Conservation (phyloP, 2,113 vertebrate species). For the Gasterosteus aculeatus region DNA sequence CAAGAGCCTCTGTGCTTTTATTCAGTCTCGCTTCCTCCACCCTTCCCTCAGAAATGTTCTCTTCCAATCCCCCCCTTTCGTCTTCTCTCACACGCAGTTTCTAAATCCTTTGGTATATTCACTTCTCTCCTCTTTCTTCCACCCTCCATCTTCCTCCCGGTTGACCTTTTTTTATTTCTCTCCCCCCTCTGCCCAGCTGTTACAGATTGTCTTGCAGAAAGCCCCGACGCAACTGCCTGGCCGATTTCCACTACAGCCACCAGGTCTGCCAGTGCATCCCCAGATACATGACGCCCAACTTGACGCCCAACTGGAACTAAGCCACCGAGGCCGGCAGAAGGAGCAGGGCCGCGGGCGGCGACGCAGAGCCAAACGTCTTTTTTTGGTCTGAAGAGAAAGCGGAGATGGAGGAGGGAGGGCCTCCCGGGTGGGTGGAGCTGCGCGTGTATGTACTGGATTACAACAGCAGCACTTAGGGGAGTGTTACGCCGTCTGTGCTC, state of each 20-base stretch:
- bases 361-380: neutral
- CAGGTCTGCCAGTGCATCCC: slow-evolving; percentile 80
- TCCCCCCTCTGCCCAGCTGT: slow-evolving; percentile 56
- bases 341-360: neutral
- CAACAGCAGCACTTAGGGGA: neutral
- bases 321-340: neutral
- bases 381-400: slow-evolving; percentile 7
- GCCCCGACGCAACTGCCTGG: slow-evolving; percentile 56
- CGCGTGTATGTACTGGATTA: slow-evolving; percentile 36
- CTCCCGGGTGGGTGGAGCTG: neutral
- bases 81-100: neutral
- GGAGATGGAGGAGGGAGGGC: neutral
- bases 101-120: neutral
- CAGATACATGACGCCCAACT: slow-evolving; percentile 73
- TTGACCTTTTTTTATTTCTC: neutral
- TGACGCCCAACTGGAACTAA: slow-evolving; percentile 73
- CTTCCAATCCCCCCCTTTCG: neutral
- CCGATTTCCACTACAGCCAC: slow-evolving; percentile 74
- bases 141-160: neutral
- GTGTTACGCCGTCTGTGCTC: slow-evolving; percentile 5
- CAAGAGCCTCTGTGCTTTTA: slow-evolving; percentile 35
- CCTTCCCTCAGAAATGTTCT: neutral
- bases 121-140: neutral
- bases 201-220: slow-evolving; percentile 78
- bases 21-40: slow-evolving; percentile 33